Conservation (phyloP, 92 coral and sea anemone genomes). For the Parazoanthus darwini region DNA sequence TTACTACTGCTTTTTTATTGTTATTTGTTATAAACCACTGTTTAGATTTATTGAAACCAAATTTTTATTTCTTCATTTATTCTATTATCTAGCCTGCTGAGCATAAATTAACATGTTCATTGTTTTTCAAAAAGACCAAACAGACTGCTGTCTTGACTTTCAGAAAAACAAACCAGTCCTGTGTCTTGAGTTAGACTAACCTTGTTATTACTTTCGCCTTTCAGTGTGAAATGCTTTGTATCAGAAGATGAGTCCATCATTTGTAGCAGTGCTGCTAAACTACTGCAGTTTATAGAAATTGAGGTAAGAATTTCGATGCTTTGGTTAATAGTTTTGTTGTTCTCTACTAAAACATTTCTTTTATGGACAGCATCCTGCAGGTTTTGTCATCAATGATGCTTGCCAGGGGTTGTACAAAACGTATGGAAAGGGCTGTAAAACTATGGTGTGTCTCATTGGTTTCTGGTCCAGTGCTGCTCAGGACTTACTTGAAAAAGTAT, state of each 20-base stretch:
- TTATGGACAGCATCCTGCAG: slow-evolving; percentile 80
- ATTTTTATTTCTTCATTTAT: too few species aligned
- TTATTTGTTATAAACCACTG: too few species aligned
- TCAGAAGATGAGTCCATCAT: slow-evolving; percentile 64
- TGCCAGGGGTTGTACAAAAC: slow-evolving; percentile 87
- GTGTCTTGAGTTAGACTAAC: neutral
- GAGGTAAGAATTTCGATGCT: slow-evolving; percentile 49
- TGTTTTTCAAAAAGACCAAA: too few species aligned
- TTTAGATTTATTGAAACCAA: too few species aligned
- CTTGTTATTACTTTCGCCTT: neutral
- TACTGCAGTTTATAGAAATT: slow-evolving; percentile 77
- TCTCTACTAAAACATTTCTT: neutral
- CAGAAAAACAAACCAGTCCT: neutral
- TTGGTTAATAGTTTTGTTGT: too few species aligned
- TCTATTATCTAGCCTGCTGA: too few species aligned
- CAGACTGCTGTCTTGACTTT: neutral
- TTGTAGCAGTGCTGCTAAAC: slow-evolving; percentile 72
- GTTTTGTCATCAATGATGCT: slow-evolving; percentile 90
- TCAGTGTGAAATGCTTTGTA: slow-evolving; percentile 77
- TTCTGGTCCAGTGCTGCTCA: slow-evolving; percentile 81
- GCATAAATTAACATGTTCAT: too few species aligned
- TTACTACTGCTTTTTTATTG: too few species aligned
- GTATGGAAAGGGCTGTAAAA: slow-evolving; percentile 83
- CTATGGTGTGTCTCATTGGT: slow-evolving; percentile 89
- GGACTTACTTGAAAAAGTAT: slow-evolving; percentile 73